These are phyloP conservation scores for Prunella strophiata DNA, from an alignment of 2,797 vertebrate genomes.

Conservation along the genomic window DNA sequence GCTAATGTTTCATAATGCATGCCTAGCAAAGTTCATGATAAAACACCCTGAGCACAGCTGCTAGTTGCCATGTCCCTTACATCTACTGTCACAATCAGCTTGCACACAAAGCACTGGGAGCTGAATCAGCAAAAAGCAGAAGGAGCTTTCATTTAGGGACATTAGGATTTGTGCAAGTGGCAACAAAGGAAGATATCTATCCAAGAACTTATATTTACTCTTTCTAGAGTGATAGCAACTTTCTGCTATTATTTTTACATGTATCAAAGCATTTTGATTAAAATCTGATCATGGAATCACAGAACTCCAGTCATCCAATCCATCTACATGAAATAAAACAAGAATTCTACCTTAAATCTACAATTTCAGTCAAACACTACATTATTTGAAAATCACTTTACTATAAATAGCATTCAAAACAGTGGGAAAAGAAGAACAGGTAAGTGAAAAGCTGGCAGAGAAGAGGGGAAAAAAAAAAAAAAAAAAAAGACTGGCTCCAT, in stretches of 20 bases:
- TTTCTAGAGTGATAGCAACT: neutral
- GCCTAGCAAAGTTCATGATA: neutral
- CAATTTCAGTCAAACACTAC: neutral
- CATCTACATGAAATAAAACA: neutral
- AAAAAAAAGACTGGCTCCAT: neutral
- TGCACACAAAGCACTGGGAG: neutral
- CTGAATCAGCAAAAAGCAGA: neutral
- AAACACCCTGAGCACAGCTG: neutral
- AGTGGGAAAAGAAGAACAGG: neutral
- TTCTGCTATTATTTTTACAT: neutral
- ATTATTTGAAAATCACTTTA: neutral
- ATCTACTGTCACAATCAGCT: neutral
- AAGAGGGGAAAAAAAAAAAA: neutral
- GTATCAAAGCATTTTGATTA: constrained; percentile 26
- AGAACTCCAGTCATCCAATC: neutral
- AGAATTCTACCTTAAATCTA: neutral
- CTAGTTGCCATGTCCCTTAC: neutral
- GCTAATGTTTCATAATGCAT: neutral
- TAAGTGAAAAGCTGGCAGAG: neutral
- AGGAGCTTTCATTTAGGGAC: neutral
- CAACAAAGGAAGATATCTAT: neutral
- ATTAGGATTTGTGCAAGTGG: neutral
- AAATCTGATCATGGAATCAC: neutral
- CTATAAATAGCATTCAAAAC: neutral
- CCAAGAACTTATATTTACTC: neutral